A percentile compares a stretch with the other conserved stretches of the same genome.
Evolutionary conservation across 2,888 invertebrate species (phyloP).

Genomic region (Diloba caeruleocephala): DNA sequence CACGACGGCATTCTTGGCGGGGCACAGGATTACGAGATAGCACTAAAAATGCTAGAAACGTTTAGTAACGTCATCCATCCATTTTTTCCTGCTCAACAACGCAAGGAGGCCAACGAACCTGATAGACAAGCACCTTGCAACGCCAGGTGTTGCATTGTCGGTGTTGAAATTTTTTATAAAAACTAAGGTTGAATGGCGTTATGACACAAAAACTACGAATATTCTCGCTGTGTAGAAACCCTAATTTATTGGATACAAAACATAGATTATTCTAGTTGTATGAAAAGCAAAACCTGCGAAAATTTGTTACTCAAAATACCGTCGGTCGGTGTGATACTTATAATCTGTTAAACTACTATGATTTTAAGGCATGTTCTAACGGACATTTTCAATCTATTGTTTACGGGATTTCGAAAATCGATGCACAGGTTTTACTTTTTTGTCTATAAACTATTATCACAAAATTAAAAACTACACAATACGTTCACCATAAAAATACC

Average conservation of each 20-base stretch:
- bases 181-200: constrained; percentile 65
- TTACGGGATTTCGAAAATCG: not conserved
- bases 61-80: constrained; percentile 69
- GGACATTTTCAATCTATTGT: constrained; percentile 5
- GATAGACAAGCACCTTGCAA: constrained; percentile 55
- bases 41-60: constrained; percentile 64
- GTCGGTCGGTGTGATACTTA: not conserved
- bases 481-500: constrained; percentile 57
- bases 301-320: constrained; percentile 6
- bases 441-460: constrained; percentile 43
- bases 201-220: constrained; percentile 59
- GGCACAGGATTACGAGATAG: constrained; percentile 63
- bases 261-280: constrained; percentile 25
- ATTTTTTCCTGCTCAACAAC: constrained; percentile 43
- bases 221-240: constrained; percentile 42
- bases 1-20: constrained; percentile 72
- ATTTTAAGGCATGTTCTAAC: not conserved
- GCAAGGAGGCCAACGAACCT: constrained; percentile 60
- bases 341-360: not conserved
- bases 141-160: constrained; percentile 58
- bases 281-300: constrained; percentile 40
- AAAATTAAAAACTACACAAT: constrained; percentile 47
- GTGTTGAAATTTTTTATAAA: constrained; percentile 52
- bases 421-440: constrained; percentile 40
- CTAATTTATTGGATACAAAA: constrained; percentile 46